Percentiles rank a stretch among this genome's conserved stretches.
Conservation (phyloP, 30 jellyfish, hydroid and myxozoan species). For the Haliclystus octoradiatus region DNA sequence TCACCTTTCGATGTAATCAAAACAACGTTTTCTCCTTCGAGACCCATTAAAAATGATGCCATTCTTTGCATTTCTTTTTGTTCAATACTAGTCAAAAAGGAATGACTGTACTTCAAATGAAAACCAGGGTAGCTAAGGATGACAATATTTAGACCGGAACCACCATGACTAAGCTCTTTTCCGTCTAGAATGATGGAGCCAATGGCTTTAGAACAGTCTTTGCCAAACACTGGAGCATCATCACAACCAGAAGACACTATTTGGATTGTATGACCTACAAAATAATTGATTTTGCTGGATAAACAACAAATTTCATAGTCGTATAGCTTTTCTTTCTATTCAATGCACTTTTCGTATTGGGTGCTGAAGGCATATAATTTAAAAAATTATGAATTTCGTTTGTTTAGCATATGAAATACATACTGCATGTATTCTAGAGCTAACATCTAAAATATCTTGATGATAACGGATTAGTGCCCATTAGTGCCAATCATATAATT, state of each 20-base stretch:
- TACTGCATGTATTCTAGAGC: too few species aligned
- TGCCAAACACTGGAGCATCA: slow-evolving; percentile 63
- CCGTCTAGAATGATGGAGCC: slow-evolving; percentile 85
- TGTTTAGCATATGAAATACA: too few species aligned
- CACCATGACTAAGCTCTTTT: slow-evolving; percentile 60
- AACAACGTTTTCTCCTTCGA: slow-evolving; percentile 47
- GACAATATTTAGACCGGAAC: slow-evolving; percentile 70
- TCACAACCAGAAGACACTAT: slow-evolving; percentile 66
- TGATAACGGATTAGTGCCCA: too few species aligned
- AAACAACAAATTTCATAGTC: too few species aligned
- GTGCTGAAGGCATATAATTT: too few species aligned
- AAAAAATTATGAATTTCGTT: too few species aligned
- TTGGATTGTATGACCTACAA: slow-evolving; percentile 43
- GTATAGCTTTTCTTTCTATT: too few species aligned
- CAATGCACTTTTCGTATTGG: too few species aligned
- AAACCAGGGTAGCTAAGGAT: slow-evolving; percentile 76
- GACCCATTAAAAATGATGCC: slow-evolving; percentile 51
- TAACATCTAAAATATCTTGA: too few species aligned
- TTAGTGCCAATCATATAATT: too few species aligned
- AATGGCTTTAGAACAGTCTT: slow-evolving; percentile 53
- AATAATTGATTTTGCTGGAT: too few species aligned
- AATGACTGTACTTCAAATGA: slow-evolving; percentile 27
- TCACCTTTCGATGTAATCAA: slow-evolving; percentile 80
- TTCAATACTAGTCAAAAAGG: slow-evolving; percentile 61
- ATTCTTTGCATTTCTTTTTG: slow-evolving; percentile 39